These are phyloP conservation scores for Podarcis lilfordi DNA, from an alignment of 2,797 vertebrate genomes.

Conservation along the genomic window DNA sequence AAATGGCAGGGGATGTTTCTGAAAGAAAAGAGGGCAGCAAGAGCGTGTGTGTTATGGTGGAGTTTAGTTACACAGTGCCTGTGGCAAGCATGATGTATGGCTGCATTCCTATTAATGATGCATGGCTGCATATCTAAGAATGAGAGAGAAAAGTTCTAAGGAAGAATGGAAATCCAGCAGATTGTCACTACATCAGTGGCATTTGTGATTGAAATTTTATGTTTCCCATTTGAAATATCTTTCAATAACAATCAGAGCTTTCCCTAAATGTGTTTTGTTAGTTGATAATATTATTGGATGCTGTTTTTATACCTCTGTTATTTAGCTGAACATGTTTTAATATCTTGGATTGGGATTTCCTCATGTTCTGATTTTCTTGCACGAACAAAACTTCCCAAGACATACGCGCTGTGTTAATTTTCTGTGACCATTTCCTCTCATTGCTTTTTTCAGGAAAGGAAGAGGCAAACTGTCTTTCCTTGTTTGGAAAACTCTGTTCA, in stretches of 20 bases:
- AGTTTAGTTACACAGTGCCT: constrained; percentile 48
- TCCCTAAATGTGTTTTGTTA: constrained; percentile 30
- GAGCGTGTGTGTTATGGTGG: background rate
- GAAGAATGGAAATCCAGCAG: constrained; percentile 26
- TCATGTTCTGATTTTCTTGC: background rate
- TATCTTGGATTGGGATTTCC: constrained; percentile 12
- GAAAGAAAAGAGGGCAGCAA: constrained; percentile 36
- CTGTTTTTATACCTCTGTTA: constrained; percentile 8
- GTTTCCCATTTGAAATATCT: constrained; percentile 42
- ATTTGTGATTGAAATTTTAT: constrained; percentile 42
- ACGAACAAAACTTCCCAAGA: background rate
- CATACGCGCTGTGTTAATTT: background rate
- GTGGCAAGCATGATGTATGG: constrained; percentile 42
- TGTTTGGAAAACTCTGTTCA: background rate
- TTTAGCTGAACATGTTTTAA: constrained; percentile 12
- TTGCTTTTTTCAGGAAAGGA: background rate
- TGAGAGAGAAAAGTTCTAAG: constrained; percentile 33
- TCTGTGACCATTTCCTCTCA: background rate
- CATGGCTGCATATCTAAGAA: constrained; percentile 26
- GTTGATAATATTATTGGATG: constrained; percentile 23
- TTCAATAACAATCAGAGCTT: constrained; percentile 33
- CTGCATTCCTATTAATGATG: constrained; percentile 49
- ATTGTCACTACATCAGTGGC: constrained; percentile 28
- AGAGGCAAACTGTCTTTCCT: background rate
- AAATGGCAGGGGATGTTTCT: constrained; percentile 42